These are phyloP conservation scores for Spisula solida DNA, from an alignment of 2,888 invertebrate genomes.

Conservation along the genomic window DNA sequence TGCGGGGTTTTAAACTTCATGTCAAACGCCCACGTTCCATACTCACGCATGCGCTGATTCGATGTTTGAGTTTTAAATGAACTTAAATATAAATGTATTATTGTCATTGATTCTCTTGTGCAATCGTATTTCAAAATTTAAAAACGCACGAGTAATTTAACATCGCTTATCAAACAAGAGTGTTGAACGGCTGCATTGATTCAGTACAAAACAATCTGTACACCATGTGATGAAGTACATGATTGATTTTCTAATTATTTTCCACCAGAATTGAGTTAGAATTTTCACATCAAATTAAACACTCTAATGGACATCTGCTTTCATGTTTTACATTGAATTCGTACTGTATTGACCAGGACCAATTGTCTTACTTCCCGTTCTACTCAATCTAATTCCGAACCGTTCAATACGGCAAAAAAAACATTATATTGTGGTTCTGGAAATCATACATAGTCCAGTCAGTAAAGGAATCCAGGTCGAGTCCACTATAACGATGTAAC, in stretches of 20 bases:
- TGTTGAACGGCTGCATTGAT: background rate
- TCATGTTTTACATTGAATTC: background rate
- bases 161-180: background rate
- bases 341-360: background rate
- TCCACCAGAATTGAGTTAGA: background rate
- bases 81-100: background rate
- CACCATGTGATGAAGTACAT: background rate
- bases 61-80: background rate
- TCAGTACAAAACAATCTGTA: background rate
- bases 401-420: too few species aligned
- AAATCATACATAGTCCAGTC: too few species aligned
- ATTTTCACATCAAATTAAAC: constrained; percentile 2
- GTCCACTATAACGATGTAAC: too few species aligned
- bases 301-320: background rate
- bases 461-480: too few species aligned
- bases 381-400: too few species aligned
- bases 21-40: background rate
- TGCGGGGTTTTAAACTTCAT: too few species aligned
- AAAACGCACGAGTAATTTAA: background rate
- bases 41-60: background rate
- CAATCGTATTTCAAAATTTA: background rate
- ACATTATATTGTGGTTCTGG: too few species aligned
- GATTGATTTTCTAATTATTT: constrained; percentile 3
- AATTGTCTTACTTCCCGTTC: background rate
- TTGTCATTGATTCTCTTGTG: background rate